Evolutionary conservation across 2,797 vertebrate species (phyloP).

Genomic region (Intellagama lesueurii): DNA sequence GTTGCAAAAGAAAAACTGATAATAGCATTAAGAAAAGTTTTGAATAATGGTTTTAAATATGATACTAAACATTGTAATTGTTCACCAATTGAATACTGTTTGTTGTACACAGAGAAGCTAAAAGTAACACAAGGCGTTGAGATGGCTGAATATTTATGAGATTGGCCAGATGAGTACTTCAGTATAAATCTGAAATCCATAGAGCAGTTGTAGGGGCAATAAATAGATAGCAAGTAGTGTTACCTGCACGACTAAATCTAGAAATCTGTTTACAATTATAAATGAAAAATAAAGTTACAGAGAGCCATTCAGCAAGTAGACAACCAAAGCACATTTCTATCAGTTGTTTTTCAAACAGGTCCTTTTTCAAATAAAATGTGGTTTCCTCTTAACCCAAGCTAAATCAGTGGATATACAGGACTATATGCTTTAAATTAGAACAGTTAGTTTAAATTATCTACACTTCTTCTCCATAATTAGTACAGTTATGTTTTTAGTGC

Average conservation of each 20-base stretch:
- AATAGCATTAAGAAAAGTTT: slow-evolving; percentile 85
- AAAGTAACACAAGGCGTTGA: slow-evolving; percentile 74
- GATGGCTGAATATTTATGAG: slow-evolving; percentile 74
- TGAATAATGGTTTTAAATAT: slow-evolving; percentile 86
- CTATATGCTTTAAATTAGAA: neutral
- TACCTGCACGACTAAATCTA: slow-evolving; percentile 44
- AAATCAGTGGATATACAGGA: neutral
- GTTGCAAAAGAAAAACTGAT: slow-evolving; percentile 87
- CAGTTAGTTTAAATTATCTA: neutral
- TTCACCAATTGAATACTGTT: slow-evolving; percentile 84
- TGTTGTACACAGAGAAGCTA: slow-evolving; percentile 83
- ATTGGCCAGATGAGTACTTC: slow-evolving; percentile 61
- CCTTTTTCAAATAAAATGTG: slow-evolving; percentile 14
- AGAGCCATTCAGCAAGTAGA: neutral
- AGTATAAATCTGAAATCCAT: slow-evolving; percentile 70
- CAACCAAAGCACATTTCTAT: neutral
- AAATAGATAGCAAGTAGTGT: slow-evolving; percentile 44
- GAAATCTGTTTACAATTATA: slow-evolving; percentile 46
- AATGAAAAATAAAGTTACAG: slow-evolving; percentile 10
- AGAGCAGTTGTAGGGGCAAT: neutral
- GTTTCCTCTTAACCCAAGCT: neutral
- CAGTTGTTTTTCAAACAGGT: neutral
- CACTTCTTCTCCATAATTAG: neutral
- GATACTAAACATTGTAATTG: slow-evolving; percentile 86
- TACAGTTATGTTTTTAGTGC: neutral